phyloP scores from a whole-genome alignment of 2,113 vertebrate genomes.

The Pomatorhinus ruficollis region DNA sequence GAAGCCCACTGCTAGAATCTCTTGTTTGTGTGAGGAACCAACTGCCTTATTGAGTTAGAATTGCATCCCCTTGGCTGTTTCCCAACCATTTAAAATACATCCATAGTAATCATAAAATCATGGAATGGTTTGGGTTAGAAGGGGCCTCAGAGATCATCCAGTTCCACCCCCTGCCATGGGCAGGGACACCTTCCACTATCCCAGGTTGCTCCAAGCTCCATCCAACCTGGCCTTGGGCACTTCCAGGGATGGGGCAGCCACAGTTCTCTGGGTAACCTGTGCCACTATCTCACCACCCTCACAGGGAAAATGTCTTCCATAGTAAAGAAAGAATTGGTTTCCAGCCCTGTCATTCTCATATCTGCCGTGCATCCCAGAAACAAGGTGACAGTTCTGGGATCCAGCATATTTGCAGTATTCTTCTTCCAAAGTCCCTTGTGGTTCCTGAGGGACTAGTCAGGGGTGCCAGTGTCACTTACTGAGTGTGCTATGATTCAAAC shows the following conservation, averaged over 20 bases:
- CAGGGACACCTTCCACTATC: not conserved
- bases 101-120: not conserved
- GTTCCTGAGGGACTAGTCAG: not conserved
- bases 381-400: not conserved
- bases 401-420: not conserved
- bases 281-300: fast-evolving
- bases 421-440: not conserved
- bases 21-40: not conserved
- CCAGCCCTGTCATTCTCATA: not conserved
- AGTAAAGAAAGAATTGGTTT: not conserved
- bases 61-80: not conserved
- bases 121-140: not conserved
- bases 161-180: not conserved
- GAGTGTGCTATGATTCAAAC: not conserved
- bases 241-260: not conserved
- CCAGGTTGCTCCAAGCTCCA: not conserved
- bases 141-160: not conserved
- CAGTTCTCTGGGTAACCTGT: not conserved
- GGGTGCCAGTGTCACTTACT: not conserved
- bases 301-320: not conserved
- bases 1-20: not conserved
- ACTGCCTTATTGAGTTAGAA: not conserved
- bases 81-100: not conserved
- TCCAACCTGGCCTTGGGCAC: not conserved
- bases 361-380: not conserved